These are phyloP conservation scores for Cirrhinus mrigala DNA, from an alignment of 2,797 vertebrate genomes.

Conservation along the genomic window DNA sequence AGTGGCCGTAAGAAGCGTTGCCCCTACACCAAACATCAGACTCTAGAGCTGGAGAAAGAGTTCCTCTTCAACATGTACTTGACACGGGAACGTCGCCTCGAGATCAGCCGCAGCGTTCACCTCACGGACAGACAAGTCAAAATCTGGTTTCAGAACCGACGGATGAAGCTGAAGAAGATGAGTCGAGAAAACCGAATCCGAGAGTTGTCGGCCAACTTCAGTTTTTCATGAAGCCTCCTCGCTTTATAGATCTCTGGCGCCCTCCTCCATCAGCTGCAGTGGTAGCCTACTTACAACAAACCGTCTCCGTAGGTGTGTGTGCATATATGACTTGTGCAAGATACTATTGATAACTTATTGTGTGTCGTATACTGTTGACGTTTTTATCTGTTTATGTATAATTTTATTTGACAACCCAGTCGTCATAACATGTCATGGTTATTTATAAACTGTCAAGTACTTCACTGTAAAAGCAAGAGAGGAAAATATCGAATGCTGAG, in stretches of 20 bases:
- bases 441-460: conserved; percentile 60
- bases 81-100: conserved; percentile 97
- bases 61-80: conserved; percentile 99
- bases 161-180: conserved; percentile 99
- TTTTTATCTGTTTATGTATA: conserved; percentile 69
- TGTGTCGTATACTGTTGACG: conserved; percentile 71
- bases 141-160: conserved; percentile 99
- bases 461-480: conserved; percentile 32
- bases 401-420: conserved; percentile 66
- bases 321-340: conserved; percentile 67
- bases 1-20: conserved; percentile 98
- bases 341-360: conserved; percentile 80
- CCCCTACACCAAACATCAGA: conserved; percentile 98
- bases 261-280: conserved; percentile 68
- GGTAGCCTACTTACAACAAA: conserved; percentile 63
- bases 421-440: conserved; percentile 67
- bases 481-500: conserved; percentile 36
- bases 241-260: conserved; percentile 64
- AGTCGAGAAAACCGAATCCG: conserved; percentile 97
- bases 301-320: conserved; percentile 70
- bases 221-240: conserved; percentile 89
- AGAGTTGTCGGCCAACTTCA: conserved; percentile 96
- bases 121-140: conserved; percentile 99
- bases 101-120: conserved; percentile 98
- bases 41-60: conserved; percentile 98